These are phyloP conservation scores for Cavia aperea DNA, from an alignment of 2,113 vertebrate genomes.

Conservation along the genomic window DNA sequence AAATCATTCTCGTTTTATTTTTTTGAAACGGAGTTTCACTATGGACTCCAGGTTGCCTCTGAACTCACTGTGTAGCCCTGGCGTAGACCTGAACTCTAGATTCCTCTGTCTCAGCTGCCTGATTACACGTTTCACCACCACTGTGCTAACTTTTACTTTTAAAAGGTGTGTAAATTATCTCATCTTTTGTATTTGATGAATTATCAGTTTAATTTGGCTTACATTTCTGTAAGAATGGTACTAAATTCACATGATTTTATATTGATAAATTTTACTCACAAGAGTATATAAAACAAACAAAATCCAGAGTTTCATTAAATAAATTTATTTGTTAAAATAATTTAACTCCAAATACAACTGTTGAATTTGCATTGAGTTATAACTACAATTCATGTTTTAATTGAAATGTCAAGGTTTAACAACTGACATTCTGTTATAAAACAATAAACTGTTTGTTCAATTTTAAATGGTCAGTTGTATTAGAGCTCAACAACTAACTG, in stretches of 20 bases:
- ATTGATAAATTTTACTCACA: neutral
- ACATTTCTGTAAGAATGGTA: neutral
- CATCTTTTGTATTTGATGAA: neutral
- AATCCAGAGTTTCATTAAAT: conserved; percentile 81
- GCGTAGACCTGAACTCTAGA: neutral
- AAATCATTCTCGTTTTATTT: neutral
- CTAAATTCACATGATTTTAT: neutral
- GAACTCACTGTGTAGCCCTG: neutral
- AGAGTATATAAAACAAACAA: neutral
- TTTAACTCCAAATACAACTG: conserved; percentile 88
- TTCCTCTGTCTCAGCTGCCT: neutral
- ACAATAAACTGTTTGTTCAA: conserved; percentile 75
- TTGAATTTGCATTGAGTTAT: conserved; percentile 84
- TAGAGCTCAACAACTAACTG: conserved; percentile 79
- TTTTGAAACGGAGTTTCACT: neutral
- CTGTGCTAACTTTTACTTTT: neutral
- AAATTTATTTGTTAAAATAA: conserved; percentile 91
- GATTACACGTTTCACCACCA: neutral
- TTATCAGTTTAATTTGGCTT: neutral
- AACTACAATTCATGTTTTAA: conserved; percentile 82
- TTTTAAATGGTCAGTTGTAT: conserved; percentile 80
- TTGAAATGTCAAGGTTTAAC: conserved; percentile 81
- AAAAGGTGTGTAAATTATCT: neutral
- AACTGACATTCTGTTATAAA: conserved; percentile 81
- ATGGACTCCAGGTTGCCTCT: neutral